phyloP scores from a whole-genome alignment of 23 tunicate genomes.

The Trididemnum clinides region DNA sequence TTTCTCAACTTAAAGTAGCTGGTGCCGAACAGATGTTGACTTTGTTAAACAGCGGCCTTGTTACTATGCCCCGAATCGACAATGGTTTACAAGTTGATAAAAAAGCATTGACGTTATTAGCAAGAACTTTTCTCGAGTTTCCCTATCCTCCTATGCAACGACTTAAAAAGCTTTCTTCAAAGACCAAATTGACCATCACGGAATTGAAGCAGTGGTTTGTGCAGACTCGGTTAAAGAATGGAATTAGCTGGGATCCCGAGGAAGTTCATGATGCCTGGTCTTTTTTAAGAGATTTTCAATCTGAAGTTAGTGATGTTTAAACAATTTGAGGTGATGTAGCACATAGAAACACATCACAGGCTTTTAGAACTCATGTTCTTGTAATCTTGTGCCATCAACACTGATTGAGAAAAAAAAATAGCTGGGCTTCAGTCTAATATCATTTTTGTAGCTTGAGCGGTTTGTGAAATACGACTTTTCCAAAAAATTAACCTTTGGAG shows the following conservation, averaged over 20 bases:
- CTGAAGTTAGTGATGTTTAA: too few species aligned
- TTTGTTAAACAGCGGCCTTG: neutral
- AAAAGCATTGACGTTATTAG: neutral
- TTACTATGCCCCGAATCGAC: neutral
- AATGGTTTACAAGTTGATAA: neutral
- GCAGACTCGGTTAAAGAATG: conserved; percentile 44
- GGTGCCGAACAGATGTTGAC: neutral
- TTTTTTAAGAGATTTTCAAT: neutral
- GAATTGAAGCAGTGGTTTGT: conserved; percentile 71
- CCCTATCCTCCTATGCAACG: conserved; percentile 66
- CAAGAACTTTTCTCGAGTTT: conserved; percentile 45
- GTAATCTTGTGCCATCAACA: too few species aligned
- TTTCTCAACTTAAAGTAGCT: too few species aligned
- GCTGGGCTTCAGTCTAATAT: too few species aligned
- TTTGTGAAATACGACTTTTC: too few species aligned
- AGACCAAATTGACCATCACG: conserved; percentile 18
- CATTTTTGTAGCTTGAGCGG: too few species aligned
- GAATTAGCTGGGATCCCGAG: conserved; percentile 84
- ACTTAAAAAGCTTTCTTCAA: neutral
- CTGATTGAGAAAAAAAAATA: too few species aligned
- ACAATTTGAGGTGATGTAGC: too few species aligned
- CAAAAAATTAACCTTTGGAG: too few species aligned
- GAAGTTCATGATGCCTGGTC: conserved; percentile 69
- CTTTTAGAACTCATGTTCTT: too few species aligned
- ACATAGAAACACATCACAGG: too few species aligned